Evolutionary conservation across 1,140 invertebrate genomes (phyloP), one percentile per base, ranked within the genome.

Genomic region (Dinoponera quadriceps): DNA sequence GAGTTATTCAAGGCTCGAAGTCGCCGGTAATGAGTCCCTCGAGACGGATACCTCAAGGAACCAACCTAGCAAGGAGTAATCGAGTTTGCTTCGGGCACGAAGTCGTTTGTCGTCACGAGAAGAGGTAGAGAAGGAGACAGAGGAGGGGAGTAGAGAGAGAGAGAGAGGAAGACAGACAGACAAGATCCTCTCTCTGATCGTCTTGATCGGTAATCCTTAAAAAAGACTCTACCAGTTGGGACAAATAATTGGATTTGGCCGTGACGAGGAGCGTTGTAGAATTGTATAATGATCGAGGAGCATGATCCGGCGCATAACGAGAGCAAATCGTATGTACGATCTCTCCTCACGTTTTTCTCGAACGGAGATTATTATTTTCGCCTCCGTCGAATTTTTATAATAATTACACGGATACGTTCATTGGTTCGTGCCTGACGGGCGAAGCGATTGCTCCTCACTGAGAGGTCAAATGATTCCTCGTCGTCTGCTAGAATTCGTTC

Each of bases 41-140:
- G 55, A 82, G 71, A 71, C 44, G 71, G 65, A 82, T 73, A 77
- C 68, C 49, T 84, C 25, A 33, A 75, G 49, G 57, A 87, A 51
- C 54, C 60, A 84, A 84, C 65, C 81, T 27, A 66, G 51, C 68
- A 54, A 87, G 66, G 81, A 86, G 68, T 81, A 84, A 87, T 87
- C 85, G 72, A 87, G 82, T 87, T 87, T 87, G 73, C 72, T 59
- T 65, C 38, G 48, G 49, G 75, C 85, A 65, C 60, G 66, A 69
- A 74, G 63, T 87, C 81, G 85, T 87, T 87, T 87, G 86, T 87
- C 81, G 69, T 75, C 38, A 54, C 71, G 9, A 57, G 25, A 51
- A 27, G 48, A 29, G 16, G 16, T 13, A 13, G 16, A 18, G n/a
- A 49, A 16, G 11, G 22, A 51, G 48, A 54, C 54, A 16, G 22